Evolutionary conservation across 2,113 vertebrate genomes (phyloP), one percentile per base, ranked within the genome.

Genomic region (Paraplagusia blochii): DNA sequence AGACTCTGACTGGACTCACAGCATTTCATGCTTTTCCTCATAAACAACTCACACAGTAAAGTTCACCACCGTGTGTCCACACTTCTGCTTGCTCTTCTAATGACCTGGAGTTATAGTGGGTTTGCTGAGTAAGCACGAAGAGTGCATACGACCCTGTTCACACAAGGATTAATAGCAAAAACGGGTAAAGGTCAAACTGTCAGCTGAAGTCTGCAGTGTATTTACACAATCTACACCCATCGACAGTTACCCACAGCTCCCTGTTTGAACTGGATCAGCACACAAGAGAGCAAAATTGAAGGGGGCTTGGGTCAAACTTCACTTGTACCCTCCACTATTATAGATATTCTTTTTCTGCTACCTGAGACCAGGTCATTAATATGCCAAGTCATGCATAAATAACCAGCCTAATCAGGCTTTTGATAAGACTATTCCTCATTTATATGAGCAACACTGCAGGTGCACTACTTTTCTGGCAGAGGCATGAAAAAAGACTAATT

Each of bases 401-500:
- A 71, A 57, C 40, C 45, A 66, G 66, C 34, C 63, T 62, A 74
- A 80, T 73, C 58, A 52, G 66, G 59, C 22, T 74, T 82, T 84
- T 81, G 77, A 86, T 79, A 68, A 62, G 9, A 60, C 54, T 45
- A 38, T 50, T 44, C 40, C 63, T 85, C 59, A 85, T 86, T 82
- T 83, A 82, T 81, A 86, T 79, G 53, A 78, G 76, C 65, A 67
- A 56, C 46, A 19, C 78, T 73, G 83, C 87, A 88, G 87, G 81
- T 88, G 87, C 83, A 77, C 58, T 53, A 52, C 7, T 47, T 61
- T 73, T 66, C 44, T 77, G 83, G 79, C 85, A 87, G 59, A 77
- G 53, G 53, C 52, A 22, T 66, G 58, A 76, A 57, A 53, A 74
- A 50, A 80, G 71, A 58, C 62, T 56, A 70, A 63, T 74, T 65